Base-by-base conservation (phyloP, 2,888 invertebrate species). In the Clusia tigrina region DNA sequence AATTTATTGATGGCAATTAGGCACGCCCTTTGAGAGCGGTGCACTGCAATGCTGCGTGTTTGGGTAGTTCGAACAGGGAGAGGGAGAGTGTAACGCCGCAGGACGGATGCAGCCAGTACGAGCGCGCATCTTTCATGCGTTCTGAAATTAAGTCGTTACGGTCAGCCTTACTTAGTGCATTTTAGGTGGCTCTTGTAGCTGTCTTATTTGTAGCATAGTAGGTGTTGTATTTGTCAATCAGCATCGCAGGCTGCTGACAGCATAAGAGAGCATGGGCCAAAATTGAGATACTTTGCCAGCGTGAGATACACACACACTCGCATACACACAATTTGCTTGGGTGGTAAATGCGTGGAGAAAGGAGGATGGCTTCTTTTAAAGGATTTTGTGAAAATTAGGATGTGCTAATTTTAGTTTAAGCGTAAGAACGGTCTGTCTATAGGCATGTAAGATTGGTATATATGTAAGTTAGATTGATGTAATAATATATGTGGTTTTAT, bases 131-230 rank as follows among this genome's bases (percentile, higher is more conserved):
- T 65, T 60, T 55, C 52, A 17, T 66, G 46, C 12, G 55, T 65
- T 67, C 15, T 18, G n/a, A 38, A 77, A 77, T 77, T 72, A 71
- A 70, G 69, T 76, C 73, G 76, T 77, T 77, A 69, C 76, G 76
- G 71, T 76, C 68, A 65, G 68, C 71, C 71, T 67, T 60, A 66
- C 65, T 61, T 71, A 65, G 68, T 62, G 66, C 65, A 65, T 73
- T 78, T 68, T 72, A 74, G 76, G 78, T 71, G 76, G 76, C 68
- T 74, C 74, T 76, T 78, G 72, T 77, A 77, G 78, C 76, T 76
- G 72, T 76, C 70, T 76, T 70, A 76, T 76, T 74, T 76, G 74
- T 72, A 12, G 52, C n/a, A 69, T 67, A 70, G 72, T 77, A 78
- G 76, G 78, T 78, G 76, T 77, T 70, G 78, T 78, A 77, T 78